phyloP scores from a whole-genome alignment of 2,113 vertebrate species.

The Neotragus pygmaeus region DNA sequence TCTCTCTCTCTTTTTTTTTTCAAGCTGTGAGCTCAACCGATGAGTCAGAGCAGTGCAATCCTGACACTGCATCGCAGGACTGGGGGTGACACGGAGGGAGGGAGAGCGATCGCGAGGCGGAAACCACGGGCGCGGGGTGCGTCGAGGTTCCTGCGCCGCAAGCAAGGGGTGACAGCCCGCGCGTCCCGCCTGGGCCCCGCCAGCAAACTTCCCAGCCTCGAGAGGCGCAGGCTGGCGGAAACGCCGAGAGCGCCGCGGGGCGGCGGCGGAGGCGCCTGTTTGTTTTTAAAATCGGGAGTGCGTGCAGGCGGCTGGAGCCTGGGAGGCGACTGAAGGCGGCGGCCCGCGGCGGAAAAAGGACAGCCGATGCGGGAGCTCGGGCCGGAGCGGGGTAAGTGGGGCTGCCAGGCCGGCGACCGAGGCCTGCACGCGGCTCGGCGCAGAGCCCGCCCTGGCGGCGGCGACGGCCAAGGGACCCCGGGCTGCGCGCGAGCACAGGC shows the following conservation, averaged over 20 bases:
- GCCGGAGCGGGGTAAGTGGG: constrained; percentile 51
- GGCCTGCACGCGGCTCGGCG: constrained; percentile 59
- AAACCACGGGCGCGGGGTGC: constrained; percentile 19
- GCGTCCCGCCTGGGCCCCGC: constrained; percentile 38
- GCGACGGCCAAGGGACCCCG: neutral
- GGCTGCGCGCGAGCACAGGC: constrained; percentile 10
- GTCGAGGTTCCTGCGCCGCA: constrained; percentile 25
- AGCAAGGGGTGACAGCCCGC: constrained; percentile 59
- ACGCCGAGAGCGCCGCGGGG: constrained; percentile 31
- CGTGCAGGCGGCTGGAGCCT: constrained; percentile 55
- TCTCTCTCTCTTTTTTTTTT: constrained; percentile 47
- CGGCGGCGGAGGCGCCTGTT: constrained; percentile 61
- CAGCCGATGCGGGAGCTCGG: neutral
- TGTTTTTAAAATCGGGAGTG: constrained; percentile 71
- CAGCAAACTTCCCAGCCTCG: constrained; percentile 57
- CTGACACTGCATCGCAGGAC: constrained; percentile 78
- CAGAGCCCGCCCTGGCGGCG: neutral
- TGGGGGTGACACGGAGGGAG: constrained; percentile 72
- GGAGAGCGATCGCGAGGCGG: constrained; percentile 53
- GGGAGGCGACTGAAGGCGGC: constrained; percentile 37
- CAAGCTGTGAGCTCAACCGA: constrained; percentile 82
- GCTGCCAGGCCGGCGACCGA: neutral
- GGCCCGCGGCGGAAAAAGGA: neutral
- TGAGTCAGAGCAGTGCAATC: constrained; percentile 83
- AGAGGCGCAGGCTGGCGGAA: constrained; percentile 45